Conservation (phyloP, 2,888 invertebrate genomes). For the Rhaphigaster nebulosa region DNA sequence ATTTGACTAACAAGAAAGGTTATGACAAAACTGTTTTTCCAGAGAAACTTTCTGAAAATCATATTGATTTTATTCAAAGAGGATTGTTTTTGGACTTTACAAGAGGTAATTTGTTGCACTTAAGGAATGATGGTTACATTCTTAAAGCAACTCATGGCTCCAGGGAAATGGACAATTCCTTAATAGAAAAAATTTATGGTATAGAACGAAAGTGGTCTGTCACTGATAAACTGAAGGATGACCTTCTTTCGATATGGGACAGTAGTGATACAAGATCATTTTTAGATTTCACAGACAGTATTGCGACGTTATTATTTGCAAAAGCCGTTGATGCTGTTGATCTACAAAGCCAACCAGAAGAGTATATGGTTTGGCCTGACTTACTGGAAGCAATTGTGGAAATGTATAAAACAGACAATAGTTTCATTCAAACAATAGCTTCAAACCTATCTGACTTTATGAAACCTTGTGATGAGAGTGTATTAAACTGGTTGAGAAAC, state of each 20-base stretch:
- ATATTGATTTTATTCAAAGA: constrained; percentile 78
- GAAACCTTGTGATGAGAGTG: constrained; percentile 71
- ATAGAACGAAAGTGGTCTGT: constrained; percentile 73
- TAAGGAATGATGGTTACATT: constrained; percentile 75
- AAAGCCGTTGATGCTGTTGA: constrained; percentile 76
- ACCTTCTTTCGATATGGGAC: constrained; percentile 76
- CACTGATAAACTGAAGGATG: constrained; percentile 71
- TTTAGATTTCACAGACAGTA: constrained; percentile 80
- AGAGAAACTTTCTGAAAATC: constrained; percentile 70
- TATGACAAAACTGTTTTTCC: constrained; percentile 71
- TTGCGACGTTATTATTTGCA: constrained; percentile 76
- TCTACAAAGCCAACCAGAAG: constrained; percentile 67
- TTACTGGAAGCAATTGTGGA: constrained; percentile 74
- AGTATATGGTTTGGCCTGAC: constrained; percentile 75
- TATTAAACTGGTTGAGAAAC: constrained; percentile 74
- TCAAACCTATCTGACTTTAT: constrained; percentile 74
- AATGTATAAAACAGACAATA: constrained; percentile 76
- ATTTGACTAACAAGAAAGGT: constrained; percentile 74
- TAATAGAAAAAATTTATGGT: constrained; percentile 75
- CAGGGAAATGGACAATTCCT: constrained; percentile 70
- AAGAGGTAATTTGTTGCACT: constrained; percentile 76
- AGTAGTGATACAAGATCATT: constrained; percentile 75
- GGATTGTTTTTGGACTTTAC: constrained; percentile 79
- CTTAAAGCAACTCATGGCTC: constrained; percentile 79
- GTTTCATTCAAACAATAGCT: constrained; percentile 76